phyloP scores from a whole-genome alignment of 1,140 invertebrate species.

The Cheumatopsyche charites region DNA sequence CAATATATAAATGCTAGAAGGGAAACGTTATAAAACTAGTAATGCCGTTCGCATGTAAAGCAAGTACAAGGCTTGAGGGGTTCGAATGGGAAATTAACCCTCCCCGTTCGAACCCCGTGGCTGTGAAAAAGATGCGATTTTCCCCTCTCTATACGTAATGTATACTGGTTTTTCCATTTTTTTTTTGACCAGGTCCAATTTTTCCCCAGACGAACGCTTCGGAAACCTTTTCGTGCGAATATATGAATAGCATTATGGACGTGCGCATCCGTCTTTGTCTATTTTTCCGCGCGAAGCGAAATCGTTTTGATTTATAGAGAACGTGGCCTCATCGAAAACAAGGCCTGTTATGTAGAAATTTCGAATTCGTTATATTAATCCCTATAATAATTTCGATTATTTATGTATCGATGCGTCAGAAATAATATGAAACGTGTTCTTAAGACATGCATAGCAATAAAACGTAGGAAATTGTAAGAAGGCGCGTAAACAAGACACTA shows the following conservation, averaged over 20 bases:
- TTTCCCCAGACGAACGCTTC: conserved; percentile 9
- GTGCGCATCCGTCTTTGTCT: conserved; percentile 5
- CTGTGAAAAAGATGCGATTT: background rate
- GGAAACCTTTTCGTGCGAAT: conserved; percentile 6
- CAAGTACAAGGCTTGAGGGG: conserved; percentile 23
- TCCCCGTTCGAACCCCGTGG: background rate
- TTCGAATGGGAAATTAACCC: conserved; percentile 12
- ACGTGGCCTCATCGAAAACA: too few species aligned
- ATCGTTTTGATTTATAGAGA: too few species aligned
- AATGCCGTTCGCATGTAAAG: conserved; percentile 37
- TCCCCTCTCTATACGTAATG: too few species aligned
- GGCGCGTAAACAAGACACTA: too few species aligned
- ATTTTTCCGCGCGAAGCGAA: background rate
- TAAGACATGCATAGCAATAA: too few species aligned
- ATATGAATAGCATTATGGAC: conserved; percentile 11
- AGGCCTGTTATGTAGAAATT: too few species aligned
- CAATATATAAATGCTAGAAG: background rate
- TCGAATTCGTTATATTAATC: too few species aligned
- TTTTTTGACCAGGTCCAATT: conserved; percentile 3
- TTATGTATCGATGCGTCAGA: too few species aligned
- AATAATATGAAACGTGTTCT: too few species aligned
- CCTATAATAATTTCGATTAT: too few species aligned
- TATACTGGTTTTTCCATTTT: background rate
- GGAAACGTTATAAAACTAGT: conserved; percentile 28
- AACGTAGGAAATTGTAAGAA: too few species aligned